Evolutionary conservation across 2,888 invertebrate species (phyloP).

Genomic region (Ceratothoa steindachneri): DNA sequence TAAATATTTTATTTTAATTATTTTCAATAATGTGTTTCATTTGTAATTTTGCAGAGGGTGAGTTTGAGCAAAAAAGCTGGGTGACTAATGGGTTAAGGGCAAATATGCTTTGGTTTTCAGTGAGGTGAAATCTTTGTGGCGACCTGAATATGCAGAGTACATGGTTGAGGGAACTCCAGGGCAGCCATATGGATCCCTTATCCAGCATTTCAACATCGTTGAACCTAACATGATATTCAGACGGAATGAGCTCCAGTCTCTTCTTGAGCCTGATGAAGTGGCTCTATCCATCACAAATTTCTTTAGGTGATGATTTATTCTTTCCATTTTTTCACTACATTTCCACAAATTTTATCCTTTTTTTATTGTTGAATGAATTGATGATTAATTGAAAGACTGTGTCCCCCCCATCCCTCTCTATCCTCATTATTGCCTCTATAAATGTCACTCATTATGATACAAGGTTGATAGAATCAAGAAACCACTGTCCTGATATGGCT

Average conservation of each 20-base stretch:
- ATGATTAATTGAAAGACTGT: no score
- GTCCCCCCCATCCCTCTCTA: no score
- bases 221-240: constrained; percentile 90
- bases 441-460: no score
- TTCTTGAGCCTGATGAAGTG: constrained; percentile 70
- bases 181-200: constrained; percentile 83
- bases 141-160: constrained; percentile 97
- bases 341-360: neutral
- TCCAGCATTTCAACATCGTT: constrained; percentile 96
- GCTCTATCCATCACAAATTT: constrained; percentile 89
- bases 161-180: constrained; percentile 99
- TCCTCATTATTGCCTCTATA: no score
- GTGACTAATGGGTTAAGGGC: no score
- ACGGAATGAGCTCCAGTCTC: constrained; percentile 66
- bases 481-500: no score
- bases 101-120: no score
- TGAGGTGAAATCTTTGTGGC: constrained; percentile 81
- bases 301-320: constrained; percentile 67
- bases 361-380: neutral
- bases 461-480: no score
- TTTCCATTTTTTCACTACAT: neutral
- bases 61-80: no score
- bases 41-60: no score
- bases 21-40: no score
- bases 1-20: no score